A percentile compares a stretch with the other conserved stretches of the same genome.
phyloP scores from a whole-genome alignment of 1,140 invertebrate species.

The Nixonia krombeini region DNA sequence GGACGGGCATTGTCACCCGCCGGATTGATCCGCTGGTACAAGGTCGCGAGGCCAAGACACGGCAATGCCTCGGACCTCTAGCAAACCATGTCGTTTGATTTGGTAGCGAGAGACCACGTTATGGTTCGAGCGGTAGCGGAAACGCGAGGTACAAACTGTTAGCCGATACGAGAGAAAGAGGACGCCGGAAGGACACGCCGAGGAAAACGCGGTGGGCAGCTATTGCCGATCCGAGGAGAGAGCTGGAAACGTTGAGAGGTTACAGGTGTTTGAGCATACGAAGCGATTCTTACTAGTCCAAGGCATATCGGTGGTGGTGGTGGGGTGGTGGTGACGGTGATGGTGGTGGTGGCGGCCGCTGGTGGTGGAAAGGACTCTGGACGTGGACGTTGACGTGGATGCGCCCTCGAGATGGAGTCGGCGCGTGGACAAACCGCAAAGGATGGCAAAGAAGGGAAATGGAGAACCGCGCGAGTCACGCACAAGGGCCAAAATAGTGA shows the following conservation, averaged over 20 bases:
- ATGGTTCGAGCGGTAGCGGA: no score
- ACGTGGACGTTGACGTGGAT: slow-evolving; percentile 30
- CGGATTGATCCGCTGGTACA: no score
- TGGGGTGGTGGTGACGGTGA: slow-evolving; percentile 4
- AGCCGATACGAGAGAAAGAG: no score
- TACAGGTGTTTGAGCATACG: slow-evolving; percentile 52
- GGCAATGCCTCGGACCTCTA: no score
- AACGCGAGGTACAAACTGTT: no score
- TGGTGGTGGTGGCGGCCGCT: slow-evolving; percentile 18
- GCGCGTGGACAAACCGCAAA: slow-evolving; percentile 54
- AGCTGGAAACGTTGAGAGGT: slow-evolving; percentile 9
- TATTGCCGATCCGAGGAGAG: background rate
- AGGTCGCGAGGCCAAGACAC: no score
- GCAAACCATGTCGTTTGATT: no score
- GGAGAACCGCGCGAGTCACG: slow-evolving; percentile 26
- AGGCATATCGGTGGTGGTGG: slow-evolving; percentile 13
- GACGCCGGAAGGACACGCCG: background rate
- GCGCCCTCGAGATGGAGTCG: slow-evolving; percentile 57
- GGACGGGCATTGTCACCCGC: no score
- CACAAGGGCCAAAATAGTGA: slow-evolving; percentile 31
- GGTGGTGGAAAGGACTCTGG: slow-evolving; percentile 29
- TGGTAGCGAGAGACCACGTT: no score
- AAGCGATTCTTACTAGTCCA: slow-evolving; percentile 33
- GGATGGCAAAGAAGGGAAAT: slow-evolving; percentile 34
- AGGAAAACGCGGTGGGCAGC: background rate